Evolutionary conservation across 1,140 invertebrate genomes (phyloP).

Genomic region (Hestina assimilis): DNA sequence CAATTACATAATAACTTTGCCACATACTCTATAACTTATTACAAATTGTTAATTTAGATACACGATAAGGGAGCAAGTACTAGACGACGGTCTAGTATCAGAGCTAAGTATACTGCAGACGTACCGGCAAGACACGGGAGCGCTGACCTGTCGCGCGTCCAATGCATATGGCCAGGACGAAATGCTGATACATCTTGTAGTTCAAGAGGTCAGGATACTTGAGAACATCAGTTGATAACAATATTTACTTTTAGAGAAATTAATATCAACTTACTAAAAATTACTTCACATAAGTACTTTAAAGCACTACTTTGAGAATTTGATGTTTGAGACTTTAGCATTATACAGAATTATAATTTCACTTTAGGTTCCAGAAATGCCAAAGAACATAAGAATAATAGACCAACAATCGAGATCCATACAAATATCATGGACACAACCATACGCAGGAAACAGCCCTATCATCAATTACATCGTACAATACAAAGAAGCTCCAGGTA

Average conservation of each 20-base stretch:
- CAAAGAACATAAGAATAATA: slow-evolving; percentile 90
- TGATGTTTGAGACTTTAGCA: too few species aligned
- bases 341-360: too few species aligned
- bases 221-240: not conserved
- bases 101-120: slow-evolving; percentile 90
- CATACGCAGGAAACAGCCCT: slow-evolving; percentile 92
- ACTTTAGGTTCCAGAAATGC: slow-evolving; percentile 89
- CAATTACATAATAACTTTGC: not conserved
- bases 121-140: slow-evolving; percentile 91
- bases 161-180: slow-evolving; percentile 95
- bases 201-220: slow-evolving; percentile 86
- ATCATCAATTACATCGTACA: slow-evolving; percentile 92
- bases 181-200: slow-evolving; percentile 93
- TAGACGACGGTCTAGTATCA: slow-evolving; percentile 90
- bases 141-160: slow-evolving; percentile 91
- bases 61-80: slow-evolving; percentile 84
- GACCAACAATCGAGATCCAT: slow-evolving; percentile 88
- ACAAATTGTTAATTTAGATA: slow-evolving; percentile 75
- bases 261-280: too few species aligned
- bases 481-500: slow-evolving; percentile 91
- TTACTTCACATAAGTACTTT: not conserved
- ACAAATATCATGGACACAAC: slow-evolving; percentile 90
- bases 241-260: not conserved
- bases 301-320: too few species aligned
- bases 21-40: not conserved